Evolutionary conservation across 30 jellyfish, hydroid and myxozoan species (phyloP), one percentile per base, ranked within the genome.

Genomic region (Aurelia aurita): DNA sequence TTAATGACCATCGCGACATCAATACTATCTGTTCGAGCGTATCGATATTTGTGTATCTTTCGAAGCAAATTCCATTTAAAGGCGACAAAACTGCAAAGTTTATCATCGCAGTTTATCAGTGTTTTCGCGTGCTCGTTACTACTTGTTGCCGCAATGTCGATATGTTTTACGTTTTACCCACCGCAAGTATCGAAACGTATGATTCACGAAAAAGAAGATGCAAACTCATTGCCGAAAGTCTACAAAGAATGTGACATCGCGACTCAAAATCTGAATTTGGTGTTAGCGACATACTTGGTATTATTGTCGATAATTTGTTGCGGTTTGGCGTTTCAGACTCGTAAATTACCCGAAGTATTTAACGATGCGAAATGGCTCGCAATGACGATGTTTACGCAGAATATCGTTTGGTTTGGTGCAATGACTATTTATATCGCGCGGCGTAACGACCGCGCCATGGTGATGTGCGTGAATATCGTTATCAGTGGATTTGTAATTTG

Each of bases 281-380:
- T 65, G 12, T 3, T 84, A 19, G 73, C 87, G 1, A 73, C 62
- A 44, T 91, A 84, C 57, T 74, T 91, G 20, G 34, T 85, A 3
- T 66, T 85, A 43, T 74, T 91, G 16, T 77, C 96, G 44, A 58
- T 91, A 12, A 86, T 85, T 0, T 83, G 98, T 68, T 87, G 98
- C 70, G 81, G 77, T n/a, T 39, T 91, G 93, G 98, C 98, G 51
- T 91, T 91, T 71, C 89, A 79, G 21, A 91, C 98, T 1, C 74
- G 98, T 27, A 84, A 82, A 49, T 86, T 91, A 27, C 98, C 98
- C 23, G 92, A 84, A 59, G 90, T 82, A 32, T 85, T 83, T 75
- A 91, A 84, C 74, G 98, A 91, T 46, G 96, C 98, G n/a, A 86
- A 79, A 53, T 91, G 86, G 89, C 79, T 91, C 15, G 86, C 91